Evolutionary conservation across 2,113 vertebrate genomes (phyloP).

Genomic region (Sphyrna mokarran): DNA sequence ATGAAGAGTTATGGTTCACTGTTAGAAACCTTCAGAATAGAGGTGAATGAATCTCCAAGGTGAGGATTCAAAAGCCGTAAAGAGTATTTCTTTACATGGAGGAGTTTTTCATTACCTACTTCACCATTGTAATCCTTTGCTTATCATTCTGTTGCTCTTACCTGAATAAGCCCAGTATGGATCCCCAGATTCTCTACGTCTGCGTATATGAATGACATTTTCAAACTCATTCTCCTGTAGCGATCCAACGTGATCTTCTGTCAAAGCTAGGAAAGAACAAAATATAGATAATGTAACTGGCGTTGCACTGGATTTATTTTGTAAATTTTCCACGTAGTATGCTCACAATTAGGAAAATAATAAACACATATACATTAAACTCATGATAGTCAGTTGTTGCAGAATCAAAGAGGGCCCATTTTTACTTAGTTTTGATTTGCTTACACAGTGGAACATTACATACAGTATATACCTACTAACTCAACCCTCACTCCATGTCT

Average conservation of each 20-base stretch:
- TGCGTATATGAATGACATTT: constrained; percentile 62
- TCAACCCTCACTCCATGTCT: neutral
- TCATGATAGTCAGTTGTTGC: neutral
- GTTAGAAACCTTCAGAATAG: constrained; percentile 49
- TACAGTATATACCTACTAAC: neutral
- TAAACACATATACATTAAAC: neutral
- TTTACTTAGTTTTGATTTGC: neutral
- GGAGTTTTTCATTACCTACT: constrained; percentile 41
- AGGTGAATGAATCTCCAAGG: constrained; percentile 48
- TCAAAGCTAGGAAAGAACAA: constrained; percentile 59
- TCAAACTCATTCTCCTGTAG: constrained; percentile 62
- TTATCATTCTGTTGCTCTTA: constrained; percentile 47
- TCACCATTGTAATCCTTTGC: neutral
- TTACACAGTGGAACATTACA: neutral
- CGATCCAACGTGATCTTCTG: constrained; percentile 67
- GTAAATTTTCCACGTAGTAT: neutral
- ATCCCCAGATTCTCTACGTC: constrained; percentile 72
- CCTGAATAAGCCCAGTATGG: constrained; percentile 95
- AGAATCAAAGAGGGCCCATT: neutral
- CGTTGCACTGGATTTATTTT: neutral
- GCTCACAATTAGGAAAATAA: neutral
- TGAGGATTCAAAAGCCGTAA: constrained; percentile 38
- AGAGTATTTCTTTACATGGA: neutral
- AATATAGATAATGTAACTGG: neutral
- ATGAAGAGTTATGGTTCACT: constrained; percentile 48